Base-by-base conservation (phyloP, 2,797 vertebrate genomes). In the Neosalanx taihuensis region DNA sequence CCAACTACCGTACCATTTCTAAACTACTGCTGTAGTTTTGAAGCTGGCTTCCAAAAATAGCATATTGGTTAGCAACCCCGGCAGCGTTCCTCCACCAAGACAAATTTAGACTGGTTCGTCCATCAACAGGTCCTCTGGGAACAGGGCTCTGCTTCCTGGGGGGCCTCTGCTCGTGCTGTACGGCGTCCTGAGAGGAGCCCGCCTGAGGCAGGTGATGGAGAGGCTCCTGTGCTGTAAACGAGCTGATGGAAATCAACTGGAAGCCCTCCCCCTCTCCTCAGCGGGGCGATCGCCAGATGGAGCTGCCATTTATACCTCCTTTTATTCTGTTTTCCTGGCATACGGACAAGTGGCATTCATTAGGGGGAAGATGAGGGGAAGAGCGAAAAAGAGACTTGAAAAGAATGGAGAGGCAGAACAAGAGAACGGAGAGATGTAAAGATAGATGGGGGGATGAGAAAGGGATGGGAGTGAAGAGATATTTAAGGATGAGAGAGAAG, bases 231-330 rank as follows among this genome's bases (percentile, higher is more conserved):
- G 72, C 70, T 81, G 74, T 79, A 85, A 90, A 85, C 74, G 72
- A 83, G 76, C 76, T 84, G 84, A 86, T 85, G 85, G 73, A 85
- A 86, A 88, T 88, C 82, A 84, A 79, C 75, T 84, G 71, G 76
- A 89, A 83, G 82, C 80, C 83, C 83, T 69, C 68, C 79, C 35
- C 73, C 57, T 31, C 78, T 77, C 82, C 81, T 74, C 72, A 72
- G 71, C 68, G 56, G 68, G 73, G 71, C 78, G 79, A 76, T 77
- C 69, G 81, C 79, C 84, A 89, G 87, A 89, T 85, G 84, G 82
- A 79, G 71, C 86, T 82, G 82, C 81, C 79, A 81, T 86, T 87
- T 75, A 87, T 30, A 57, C 76, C 64, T 79, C 79, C 72, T 84
- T 76, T 84, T 78, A 80, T 82, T 87, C 77, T 73, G 76, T 64